These are phyloP conservation scores for Rachycentron canadum DNA, from an alignment of 2,797 vertebrate genomes.

Conservation along the genomic window DNA sequence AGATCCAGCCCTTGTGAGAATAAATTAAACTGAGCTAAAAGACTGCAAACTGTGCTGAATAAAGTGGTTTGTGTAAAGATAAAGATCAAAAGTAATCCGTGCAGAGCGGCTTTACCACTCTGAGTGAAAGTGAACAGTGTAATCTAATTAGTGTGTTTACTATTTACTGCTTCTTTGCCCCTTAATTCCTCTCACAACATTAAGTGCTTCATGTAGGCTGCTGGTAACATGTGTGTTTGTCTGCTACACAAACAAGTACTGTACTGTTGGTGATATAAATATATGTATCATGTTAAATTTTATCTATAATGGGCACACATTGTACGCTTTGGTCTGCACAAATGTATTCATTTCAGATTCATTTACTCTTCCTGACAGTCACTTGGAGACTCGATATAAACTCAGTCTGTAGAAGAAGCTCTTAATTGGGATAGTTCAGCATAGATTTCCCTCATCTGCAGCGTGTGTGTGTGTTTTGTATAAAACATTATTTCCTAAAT, in stretches of 20 bases:
- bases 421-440: conserved; percentile 37
- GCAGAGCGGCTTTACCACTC: conserved; percentile 19
- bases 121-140: conserved; percentile 46
- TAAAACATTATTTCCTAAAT: background rate
- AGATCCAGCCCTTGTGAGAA: conserved; percentile 7
- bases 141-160: conserved; percentile 69
- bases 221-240: conserved; percentile 2
- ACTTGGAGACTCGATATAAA: conserved; percentile 46
- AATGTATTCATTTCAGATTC: conserved; percentile 37
- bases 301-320: conserved; percentile 45
- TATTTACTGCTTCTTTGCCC: conserved; percentile 49
- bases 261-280: conserved; percentile 40
- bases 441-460: conserved; percentile 10
- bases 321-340: conserved; percentile 47
- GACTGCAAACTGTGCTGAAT: conserved; percentile 29
- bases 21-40: conserved; percentile 37
- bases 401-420: conserved; percentile 1
- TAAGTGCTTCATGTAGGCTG: conserved; percentile 29
- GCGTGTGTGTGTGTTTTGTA: background rate
- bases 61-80: conserved; percentile 44
- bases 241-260: conserved; percentile 21
- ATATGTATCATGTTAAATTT: conserved; percentile 24
- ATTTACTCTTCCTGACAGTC: conserved; percentile 35
- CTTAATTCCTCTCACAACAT: conserved; percentile 37
- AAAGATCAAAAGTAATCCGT: conserved; percentile 50